Percentiles rank a stretch among this genome's conserved stretches.
These are phyloP conservation scores for Helicoverpa assulta DNA, from an alignment of 2,888 invertebrate genomes.

Conservation along the genomic window DNA sequence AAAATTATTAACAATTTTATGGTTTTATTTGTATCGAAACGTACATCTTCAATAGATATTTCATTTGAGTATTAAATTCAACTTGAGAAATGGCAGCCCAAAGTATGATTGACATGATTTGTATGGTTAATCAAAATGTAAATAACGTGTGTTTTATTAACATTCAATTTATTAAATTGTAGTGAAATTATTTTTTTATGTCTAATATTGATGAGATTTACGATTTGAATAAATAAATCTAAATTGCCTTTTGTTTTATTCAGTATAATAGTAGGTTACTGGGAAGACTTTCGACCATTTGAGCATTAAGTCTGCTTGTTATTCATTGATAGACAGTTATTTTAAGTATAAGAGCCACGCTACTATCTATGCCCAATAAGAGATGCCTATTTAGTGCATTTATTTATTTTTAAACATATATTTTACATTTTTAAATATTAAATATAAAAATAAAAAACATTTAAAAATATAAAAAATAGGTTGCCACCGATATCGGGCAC, in stretches of 20 bases:
- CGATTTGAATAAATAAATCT: conserved; percentile 50
- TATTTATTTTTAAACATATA: no score
- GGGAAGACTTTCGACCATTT: neutral
- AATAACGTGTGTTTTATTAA: conserved; percentile 49
- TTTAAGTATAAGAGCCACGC: neutral
- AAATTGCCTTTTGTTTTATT: conserved; percentile 47
- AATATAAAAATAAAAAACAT: no score
- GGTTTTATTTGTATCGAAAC: neutral
- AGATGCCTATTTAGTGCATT: no score
- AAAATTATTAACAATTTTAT: conserved; percentile 1
- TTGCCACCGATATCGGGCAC: no score
- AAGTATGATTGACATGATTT: conserved; percentile 31
- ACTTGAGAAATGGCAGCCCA: conserved; percentile 36
- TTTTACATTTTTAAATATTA: no score
- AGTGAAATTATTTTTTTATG: conserved; percentile 40
- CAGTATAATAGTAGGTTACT: neutral
- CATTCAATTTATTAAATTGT: conserved; percentile 34
- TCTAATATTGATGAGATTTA: conserved; percentile 35
- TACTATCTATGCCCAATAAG: neutral
- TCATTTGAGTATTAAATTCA: neutral
- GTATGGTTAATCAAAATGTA: conserved; percentile 51
- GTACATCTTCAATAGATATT: neutral
- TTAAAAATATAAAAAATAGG: no score
- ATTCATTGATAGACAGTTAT: neutral
- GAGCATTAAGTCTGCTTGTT: no score